Percentiles rank a stretch among this genome's conserved stretches.
phyloP scores from a whole-genome alignment of 2,113 vertebrate genomes.

The Poeciliopsis occidentalis region DNA sequence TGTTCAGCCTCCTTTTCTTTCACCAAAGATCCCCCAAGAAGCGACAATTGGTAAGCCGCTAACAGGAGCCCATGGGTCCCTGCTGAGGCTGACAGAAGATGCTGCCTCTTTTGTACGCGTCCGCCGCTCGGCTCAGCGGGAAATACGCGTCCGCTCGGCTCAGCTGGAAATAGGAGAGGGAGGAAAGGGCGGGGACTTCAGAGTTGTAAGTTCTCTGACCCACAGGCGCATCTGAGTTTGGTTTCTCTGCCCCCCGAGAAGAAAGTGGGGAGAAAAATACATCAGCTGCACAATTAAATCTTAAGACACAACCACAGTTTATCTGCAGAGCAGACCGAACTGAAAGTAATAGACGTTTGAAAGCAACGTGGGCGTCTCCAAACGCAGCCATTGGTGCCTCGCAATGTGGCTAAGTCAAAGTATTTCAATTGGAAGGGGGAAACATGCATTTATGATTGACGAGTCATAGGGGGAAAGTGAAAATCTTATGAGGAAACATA shows the following conservation, averaged over 20 bases:
- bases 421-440: neutral
- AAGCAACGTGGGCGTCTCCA: neutral
- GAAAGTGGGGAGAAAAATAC: constrained; percentile 19
- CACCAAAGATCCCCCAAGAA: neutral
- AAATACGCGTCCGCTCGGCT: neutral
- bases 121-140: constrained; percentile 2
- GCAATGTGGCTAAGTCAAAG: neutral
- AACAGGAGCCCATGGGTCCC: neutral
- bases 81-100: constrained; percentile 1
- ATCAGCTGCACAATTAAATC: constrained; percentile 17
- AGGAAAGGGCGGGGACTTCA: neutral
- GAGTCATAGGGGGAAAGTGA: neutral
- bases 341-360: neutral
- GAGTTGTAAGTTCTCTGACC: constrained; percentile 14
- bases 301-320: neutral
- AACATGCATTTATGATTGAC: neutral
- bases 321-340: constrained; percentile 5
- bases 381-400: neutral
- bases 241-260: neutral
- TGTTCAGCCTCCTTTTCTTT: constrained; percentile 24
- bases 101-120: neutral
- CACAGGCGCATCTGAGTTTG: constrained; percentile 21
- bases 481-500: neutral
- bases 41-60: constrained; percentile 4
- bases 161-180: constrained; percentile 8